These are phyloP conservation scores for Porites lobata DNA, from an alignment of 92 coral and sea anemone genomes.

Conservation along the genomic window DNA sequence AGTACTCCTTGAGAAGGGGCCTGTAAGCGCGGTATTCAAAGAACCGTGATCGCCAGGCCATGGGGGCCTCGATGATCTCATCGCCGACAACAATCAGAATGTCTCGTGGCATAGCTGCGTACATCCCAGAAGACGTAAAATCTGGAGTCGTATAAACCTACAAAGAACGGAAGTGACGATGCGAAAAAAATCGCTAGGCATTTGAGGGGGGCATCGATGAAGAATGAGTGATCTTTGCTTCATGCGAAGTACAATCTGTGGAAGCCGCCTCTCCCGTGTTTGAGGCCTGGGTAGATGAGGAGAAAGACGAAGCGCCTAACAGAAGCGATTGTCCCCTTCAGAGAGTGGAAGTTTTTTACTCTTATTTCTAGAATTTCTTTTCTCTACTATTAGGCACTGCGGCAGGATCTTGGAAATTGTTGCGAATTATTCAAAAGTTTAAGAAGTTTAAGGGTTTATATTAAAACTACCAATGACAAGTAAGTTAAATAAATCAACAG, in stretches of 20 bases:
- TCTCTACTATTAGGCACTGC: too few species aligned
- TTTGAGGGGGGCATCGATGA: neutral
- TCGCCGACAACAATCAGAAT: slow-evolving; percentile 85
- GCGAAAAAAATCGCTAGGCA: neutral
- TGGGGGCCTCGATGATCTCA: slow-evolving; percentile 91
- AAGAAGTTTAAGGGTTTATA: too few species aligned
- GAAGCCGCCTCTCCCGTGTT: too few species aligned
- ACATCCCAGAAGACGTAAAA: slow-evolving; percentile 81
- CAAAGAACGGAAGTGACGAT: neutral
- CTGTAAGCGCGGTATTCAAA: slow-evolving; percentile 93
- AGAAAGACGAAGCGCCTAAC: too few species aligned
- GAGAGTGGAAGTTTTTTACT: too few species aligned
- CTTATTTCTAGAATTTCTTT: too few species aligned
- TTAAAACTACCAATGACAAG: too few species aligned
- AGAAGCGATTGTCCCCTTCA: too few species aligned
- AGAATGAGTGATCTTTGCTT: neutral
- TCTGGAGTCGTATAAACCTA: slow-evolving; percentile 89
- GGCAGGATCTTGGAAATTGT: too few species aligned
- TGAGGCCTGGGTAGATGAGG: too few species aligned
- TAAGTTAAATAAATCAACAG: too few species aligned
- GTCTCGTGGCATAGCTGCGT: slow-evolving; percentile 96
- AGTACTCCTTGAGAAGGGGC: slow-evolving; percentile 89
- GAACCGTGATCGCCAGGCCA: slow-evolving; percentile 94
- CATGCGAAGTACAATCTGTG: neutral
- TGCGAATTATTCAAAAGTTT: too few species aligned